phyloP scores from a whole-genome alignment of 2,797 vertebrate species.

The Takifugu rubripes region DNA sequence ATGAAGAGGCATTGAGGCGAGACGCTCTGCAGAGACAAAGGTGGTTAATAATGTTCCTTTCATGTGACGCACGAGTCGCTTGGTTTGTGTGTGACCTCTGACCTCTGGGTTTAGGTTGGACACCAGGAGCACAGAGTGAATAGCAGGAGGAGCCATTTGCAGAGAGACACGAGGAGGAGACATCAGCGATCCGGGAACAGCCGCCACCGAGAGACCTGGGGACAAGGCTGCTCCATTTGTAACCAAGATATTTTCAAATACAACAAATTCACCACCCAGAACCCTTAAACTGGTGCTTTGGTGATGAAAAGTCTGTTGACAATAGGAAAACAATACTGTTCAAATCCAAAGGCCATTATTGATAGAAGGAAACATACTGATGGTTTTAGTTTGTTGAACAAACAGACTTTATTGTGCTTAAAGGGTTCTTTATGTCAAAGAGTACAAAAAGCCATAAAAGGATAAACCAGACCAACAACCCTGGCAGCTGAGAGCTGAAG shows the following conservation, averaged over 20 bases:
- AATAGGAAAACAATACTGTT: not conserved
- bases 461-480: not conserved
- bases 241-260: too few relatives aligned
- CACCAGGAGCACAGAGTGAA: constrained; percentile 89
- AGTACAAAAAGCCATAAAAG: not conserved
- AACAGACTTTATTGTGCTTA: not conserved
- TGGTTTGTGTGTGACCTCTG: constrained; percentile 50
- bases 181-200: constrained; percentile 79
- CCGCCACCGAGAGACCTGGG: constrained; percentile 45
- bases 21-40: constrained; percentile 45
- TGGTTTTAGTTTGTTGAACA: not conserved
- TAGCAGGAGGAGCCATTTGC: constrained; percentile 72
- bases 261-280: too few relatives aligned
- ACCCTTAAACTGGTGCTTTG: too few relatives aligned
- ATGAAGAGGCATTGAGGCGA: constrained; percentile 59
- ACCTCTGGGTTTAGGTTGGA: constrained; percentile 95
- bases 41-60: constrained; percentile 1
- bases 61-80: not conserved
- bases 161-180: constrained; percentile 78
- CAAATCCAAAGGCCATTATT: not conserved
- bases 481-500: not conserved
- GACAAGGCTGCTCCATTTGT: too few relatives aligned
- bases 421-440: not conserved
- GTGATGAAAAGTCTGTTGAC: constrained; percentile 32
- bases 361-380: not conserved